phyloP scores from a whole-genome alignment of 2,888 invertebrate genomes.

The Electrophaes corylata region DNA sequence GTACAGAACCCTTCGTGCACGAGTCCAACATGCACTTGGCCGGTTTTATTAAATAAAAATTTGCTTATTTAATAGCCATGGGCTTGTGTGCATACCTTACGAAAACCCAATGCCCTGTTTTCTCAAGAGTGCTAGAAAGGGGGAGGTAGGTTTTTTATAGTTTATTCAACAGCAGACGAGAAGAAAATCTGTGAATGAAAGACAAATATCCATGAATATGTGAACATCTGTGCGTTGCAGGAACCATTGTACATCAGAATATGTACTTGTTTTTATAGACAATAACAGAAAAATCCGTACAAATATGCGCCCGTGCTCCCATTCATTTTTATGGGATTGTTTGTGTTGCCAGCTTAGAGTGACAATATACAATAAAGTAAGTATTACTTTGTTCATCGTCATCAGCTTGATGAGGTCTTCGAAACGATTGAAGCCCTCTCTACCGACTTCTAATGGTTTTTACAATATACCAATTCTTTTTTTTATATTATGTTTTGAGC shows the following conservation, averaged over 20 bases:
- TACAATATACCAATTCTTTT: too few species aligned
- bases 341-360: constrained; percentile 25
- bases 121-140: too few species aligned
- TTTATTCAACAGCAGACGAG: background rate
- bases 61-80: too few species aligned
- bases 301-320: constrained; percentile 33
- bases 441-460: too few species aligned
- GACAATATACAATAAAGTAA: constrained; percentile 7
- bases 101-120: too few species aligned
- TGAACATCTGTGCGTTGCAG: constrained; percentile 24
- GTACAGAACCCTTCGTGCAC: too few species aligned
- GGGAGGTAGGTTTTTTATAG: background rate
- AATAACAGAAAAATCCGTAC: constrained; percentile 36
- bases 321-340: constrained; percentile 39
- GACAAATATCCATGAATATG: constrained; percentile 24
- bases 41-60: too few species aligned
- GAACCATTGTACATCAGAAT: constrained; percentile 27
- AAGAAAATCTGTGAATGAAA: background rate
- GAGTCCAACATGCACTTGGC: too few species aligned
- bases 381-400: too few species aligned
- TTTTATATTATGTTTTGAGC: too few species aligned
- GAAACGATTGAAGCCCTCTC: background rate
- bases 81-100: too few species aligned
- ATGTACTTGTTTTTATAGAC: constrained; percentile 38
- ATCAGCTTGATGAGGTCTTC: too few species aligned